Conservation (phyloP, 2,797 vertebrate species). For the Falco peregrinus region DNA sequence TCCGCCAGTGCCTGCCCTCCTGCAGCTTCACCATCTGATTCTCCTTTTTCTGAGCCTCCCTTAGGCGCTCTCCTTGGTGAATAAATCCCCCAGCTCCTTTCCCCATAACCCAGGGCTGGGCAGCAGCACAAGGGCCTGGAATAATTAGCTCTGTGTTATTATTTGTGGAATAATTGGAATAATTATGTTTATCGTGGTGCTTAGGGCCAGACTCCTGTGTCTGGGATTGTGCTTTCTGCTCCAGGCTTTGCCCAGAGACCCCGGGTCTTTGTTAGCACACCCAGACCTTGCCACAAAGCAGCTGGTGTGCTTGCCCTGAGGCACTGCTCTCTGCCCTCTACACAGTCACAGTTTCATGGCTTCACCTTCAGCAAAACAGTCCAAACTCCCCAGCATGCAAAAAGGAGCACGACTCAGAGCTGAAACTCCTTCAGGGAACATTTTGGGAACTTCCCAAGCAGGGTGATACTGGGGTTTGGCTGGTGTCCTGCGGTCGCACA, state of each 20-base stretch:
- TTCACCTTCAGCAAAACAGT: background rate
- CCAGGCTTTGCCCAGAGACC: background rate
- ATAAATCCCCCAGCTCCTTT: background rate
- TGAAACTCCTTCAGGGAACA: background rate
- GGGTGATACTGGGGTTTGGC: background rate
- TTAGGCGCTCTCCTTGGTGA: background rate
- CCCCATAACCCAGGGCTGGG: background rate
- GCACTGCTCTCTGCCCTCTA: background rate
- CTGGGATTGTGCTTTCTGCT: background rate
- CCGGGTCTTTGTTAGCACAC: background rate
- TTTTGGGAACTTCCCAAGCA: background rate
- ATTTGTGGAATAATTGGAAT: background rate
- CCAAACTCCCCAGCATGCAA: background rate
- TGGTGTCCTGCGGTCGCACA: fast-evolving
- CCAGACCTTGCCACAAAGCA: background rate
- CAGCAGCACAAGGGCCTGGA: background rate
- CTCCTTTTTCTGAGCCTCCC: background rate
- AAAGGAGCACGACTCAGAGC: background rate
- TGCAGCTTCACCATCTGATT: background rate
- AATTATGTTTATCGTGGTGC: background rate
- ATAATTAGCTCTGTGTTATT: background rate
- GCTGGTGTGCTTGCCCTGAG: fast-evolving
- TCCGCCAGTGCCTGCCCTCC: background rate
- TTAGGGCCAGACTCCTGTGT: background rate
- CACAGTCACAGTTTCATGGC: fast-evolving